Percentiles rank a stretch among this genome's conserved stretches.
phyloP scores from a whole-genome alignment of 2,797 vertebrate genomes.

The Takifugu rubripes region DNA sequence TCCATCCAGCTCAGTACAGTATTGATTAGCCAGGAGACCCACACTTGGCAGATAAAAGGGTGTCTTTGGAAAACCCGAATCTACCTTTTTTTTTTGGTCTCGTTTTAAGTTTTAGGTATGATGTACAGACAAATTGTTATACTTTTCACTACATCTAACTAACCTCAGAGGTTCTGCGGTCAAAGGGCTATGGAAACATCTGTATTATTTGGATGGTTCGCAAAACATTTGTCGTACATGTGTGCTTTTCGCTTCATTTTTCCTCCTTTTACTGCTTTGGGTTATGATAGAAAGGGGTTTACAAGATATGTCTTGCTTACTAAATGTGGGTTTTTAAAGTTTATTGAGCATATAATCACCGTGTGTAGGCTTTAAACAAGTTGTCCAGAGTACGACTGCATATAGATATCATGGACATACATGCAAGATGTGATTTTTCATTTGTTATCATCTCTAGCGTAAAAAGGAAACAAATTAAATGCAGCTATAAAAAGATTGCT shows the following conservation, averaged over 20 bases:
- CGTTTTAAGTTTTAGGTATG: slow-evolving; percentile 41
- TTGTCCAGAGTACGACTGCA: too few species aligned
- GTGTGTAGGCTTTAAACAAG: too few species aligned
- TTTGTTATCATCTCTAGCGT: too few species aligned
- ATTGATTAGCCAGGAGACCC: slow-evolving; percentile 43
- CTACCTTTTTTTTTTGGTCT: slow-evolving; percentile 34
- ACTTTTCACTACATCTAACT: slow-evolving; percentile 20
- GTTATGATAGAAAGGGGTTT: slow-evolving; percentile 39
- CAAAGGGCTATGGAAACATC: slow-evolving; percentile 40
- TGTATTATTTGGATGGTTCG: slow-evolving; percentile 37
- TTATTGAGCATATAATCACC: slow-evolving; percentile 35
- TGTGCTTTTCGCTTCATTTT: slow-evolving; percentile 29
- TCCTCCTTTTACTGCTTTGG: slow-evolving; percentile 26
- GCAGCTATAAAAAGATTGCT: too few species aligned
- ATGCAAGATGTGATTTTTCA: too few species aligned
- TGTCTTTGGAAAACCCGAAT: slow-evolving; percentile 34
- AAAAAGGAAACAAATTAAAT: too few species aligned
- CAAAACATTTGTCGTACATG: slow-evolving; percentile 34
- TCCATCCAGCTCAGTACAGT: slow-evolving; percentile 35
- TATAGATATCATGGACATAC: too few species aligned
- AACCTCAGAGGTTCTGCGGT: slow-evolving; percentile 28
- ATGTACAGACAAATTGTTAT: slow-evolving; percentile 39
- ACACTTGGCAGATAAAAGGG: slow-evolving; percentile 15
- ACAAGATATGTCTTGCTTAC: slow-evolving; percentile 31
- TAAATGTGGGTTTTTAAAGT: slow-evolving; percentile 39